phyloP scores from a whole-genome alignment of 1,140 invertebrate species.

The Drosophila sproati region DNA sequence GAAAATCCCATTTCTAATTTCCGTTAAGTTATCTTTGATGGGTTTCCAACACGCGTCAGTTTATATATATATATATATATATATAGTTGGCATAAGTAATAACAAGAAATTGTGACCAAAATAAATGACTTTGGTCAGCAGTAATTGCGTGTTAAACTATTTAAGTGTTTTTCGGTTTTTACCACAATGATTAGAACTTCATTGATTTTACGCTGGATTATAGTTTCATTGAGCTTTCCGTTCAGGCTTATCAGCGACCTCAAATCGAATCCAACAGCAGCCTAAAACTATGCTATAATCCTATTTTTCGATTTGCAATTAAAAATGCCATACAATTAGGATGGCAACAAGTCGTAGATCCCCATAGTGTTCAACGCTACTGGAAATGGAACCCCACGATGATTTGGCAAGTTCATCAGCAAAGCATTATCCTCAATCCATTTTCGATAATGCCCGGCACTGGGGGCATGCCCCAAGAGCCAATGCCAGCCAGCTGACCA shows the following conservation, averaged over 20 bases:
- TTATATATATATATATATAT: neutral
- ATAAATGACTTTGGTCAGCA: neutral
- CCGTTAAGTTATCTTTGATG: neutral
- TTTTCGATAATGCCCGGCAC: slow-evolving; percentile 87
- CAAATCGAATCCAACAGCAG: neutral
- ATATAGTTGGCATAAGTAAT: neutral
- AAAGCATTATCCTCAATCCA: slow-evolving; percentile 85
- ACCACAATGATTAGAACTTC: neutral
- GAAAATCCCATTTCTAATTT: no score
- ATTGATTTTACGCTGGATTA: neutral
- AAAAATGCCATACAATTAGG: neutral
- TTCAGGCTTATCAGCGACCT: neutral
- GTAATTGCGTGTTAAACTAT: slow-evolving; percentile 27
- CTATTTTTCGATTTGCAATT: neutral
- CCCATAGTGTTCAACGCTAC: neutral
- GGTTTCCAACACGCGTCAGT: no score
- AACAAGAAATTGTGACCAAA: neutral
- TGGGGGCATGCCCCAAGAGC: slow-evolving; percentile 88
- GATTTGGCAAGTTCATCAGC: neutral
- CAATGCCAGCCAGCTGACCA: slow-evolving; percentile 87
- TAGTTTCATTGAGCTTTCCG: no score
- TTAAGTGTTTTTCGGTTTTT: neutral
- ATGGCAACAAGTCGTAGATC: neutral
- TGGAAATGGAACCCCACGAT: neutral
- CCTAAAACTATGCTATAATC: slow-evolving; percentile 3